A percentile compares a stretch with the other conserved stretches of the same genome.
Conservation (phyloP, 1,140 invertebrate genomes). For the Telenomus remus region DNA sequence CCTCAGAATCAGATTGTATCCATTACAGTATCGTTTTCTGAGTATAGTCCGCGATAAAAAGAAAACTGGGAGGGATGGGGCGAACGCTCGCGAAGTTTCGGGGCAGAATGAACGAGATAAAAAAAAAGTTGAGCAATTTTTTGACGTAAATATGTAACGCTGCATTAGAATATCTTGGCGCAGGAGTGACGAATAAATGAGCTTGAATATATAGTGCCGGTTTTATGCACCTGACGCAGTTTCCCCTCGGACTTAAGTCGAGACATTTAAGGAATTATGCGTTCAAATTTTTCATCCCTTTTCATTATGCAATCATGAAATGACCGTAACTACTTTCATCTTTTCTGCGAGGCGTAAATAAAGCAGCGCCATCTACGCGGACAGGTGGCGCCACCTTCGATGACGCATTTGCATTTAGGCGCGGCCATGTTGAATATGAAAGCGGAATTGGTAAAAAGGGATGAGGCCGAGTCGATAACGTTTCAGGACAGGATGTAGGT, state of each 20-base stretch:
- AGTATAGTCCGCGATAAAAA: too few relatives aligned
- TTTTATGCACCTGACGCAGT: conserved; percentile 59
- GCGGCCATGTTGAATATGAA: conserved; percentile 9
- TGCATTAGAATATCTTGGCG: conserved; percentile 59
- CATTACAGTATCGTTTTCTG: too few relatives aligned
- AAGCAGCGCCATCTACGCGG: not conserved
- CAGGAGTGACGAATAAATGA: conserved; percentile 60
- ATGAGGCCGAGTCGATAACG: conserved; percentile 15
- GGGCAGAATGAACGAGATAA: not conserved
- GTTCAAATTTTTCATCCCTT: conserved; percentile 50
- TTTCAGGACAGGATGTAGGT: conserved; percentile 23
- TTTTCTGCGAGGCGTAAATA: not conserved
- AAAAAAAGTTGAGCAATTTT: conserved; percentile 35
- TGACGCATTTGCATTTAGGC: not conserved
- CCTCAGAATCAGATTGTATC: too few relatives aligned
- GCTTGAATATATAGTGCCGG: conserved; percentile 55
- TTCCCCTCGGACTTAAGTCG: conserved; percentile 49
- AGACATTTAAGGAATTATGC: conserved; percentile 57
- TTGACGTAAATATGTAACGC: conserved; percentile 60
- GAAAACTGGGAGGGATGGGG: conserved; percentile 17
- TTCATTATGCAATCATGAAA: not conserved
- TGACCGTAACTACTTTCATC: not conserved
- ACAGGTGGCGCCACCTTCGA: not conserved
- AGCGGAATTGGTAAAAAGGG: conserved; percentile 3
- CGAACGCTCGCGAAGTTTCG: conserved; percentile 47